Evolutionary conservation across 2,888 invertebrate species (phyloP).

Genomic region (Azorinus chamasolen): DNA sequence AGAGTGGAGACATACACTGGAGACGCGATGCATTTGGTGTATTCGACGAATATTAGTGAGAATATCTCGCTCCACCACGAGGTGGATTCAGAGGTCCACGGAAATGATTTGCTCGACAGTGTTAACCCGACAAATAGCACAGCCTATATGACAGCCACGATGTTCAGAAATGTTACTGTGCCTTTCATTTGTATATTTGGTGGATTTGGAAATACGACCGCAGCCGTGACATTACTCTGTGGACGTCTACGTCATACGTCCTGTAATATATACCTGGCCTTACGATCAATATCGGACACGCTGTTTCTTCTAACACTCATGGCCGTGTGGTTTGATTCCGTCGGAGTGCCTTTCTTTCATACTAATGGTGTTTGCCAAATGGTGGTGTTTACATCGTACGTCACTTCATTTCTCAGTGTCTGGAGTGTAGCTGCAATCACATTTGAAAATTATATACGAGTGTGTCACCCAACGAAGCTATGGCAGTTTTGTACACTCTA

Average conservation of each 20-base stretch:
- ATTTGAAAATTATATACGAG: slow-evolving; percentile 55
- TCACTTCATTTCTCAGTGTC: slow-evolving; percentile 66
- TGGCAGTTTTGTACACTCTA: neutral
- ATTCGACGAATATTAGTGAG: no score
- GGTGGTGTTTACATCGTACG: slow-evolving; percentile 89
- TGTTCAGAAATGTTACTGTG: slow-evolving; percentile 83
- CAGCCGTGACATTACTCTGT: slow-evolving; percentile 91
- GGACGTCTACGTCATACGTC: slow-evolving; percentile 91
- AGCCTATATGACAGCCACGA: slow-evolving; percentile 18
- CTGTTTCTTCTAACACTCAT: slow-evolving; percentile 91
- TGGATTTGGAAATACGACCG: slow-evolving; percentile 91
- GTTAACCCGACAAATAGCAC: slow-evolving; percentile 20
- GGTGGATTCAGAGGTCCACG: no score
- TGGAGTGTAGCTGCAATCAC: slow-evolving; percentile 56
- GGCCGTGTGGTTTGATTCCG: slow-evolving; percentile 79
- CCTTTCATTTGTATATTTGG: slow-evolving; percentile 91
- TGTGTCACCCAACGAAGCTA: slow-evolving; percentile 35
- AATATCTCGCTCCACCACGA: no score
- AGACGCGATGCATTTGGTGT: no score
- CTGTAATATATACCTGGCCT: slow-evolving; percentile 92
- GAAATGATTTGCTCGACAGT: neutral
- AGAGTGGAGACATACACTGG: no score
- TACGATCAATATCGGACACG: slow-evolving; percentile 92
- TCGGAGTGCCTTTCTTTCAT: slow-evolving; percentile 73
- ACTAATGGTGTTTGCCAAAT: slow-evolving; percentile 90